Evolutionary conservation across 2,797 vertebrate genomes (phyloP).

Genomic region (Sus cebifrons): DNA sequence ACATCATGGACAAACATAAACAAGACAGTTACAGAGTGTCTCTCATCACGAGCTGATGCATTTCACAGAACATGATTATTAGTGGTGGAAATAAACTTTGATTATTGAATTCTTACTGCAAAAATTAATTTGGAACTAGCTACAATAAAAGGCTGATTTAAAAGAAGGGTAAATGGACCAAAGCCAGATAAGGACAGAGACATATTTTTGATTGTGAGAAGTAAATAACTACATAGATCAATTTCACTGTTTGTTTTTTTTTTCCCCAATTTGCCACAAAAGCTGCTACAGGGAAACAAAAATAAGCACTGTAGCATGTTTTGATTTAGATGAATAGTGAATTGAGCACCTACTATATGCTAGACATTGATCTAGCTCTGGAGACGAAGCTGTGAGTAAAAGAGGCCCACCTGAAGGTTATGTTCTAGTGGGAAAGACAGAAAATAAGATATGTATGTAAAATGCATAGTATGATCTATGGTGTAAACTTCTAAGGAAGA

Average conservation of each 20-base stretch:
- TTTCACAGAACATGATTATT: background rate
- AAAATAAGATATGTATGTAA: background rate
- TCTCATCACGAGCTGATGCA: background rate
- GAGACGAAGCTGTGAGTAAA: background rate
- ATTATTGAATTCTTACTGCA: slow-evolving; percentile 41
- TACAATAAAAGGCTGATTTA: background rate
- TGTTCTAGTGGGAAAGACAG: background rate
- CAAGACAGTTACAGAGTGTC: background rate
- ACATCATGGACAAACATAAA: background rate
- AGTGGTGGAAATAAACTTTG: slow-evolving; percentile 10
- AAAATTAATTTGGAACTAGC: background rate
- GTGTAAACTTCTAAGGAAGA: background rate
- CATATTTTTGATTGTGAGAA: background rate
- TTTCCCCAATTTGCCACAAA: background rate
- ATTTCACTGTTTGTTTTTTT: background rate
- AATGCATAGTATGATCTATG: background rate
- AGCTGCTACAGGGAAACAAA: background rate
- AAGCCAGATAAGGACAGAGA: background rate
- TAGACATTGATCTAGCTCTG: background rate
- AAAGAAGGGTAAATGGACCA: background rate
- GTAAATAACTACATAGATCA: background rate
- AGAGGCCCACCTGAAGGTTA: background rate
- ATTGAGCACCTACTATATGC: background rate
- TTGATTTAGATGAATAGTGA: background rate
- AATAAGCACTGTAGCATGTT: background rate